Percentiles rank a stretch among this genome's conserved stretches.
phyloP scores from a whole-genome alignment of 2,888 invertebrate species.

The Clunio marinus region DNA sequence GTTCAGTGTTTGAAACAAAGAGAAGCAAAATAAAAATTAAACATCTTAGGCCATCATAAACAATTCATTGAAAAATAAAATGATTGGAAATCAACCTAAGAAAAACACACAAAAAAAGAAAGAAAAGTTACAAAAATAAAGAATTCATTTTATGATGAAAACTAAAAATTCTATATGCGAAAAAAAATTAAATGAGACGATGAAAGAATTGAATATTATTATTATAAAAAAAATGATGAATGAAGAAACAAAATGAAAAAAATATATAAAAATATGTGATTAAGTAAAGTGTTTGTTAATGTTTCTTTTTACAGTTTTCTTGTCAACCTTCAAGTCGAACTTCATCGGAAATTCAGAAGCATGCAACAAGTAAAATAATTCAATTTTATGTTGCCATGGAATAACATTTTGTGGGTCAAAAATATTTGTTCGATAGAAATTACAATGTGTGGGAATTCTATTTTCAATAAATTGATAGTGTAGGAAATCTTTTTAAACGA shows the following conservation, averaged over 20 bases:
- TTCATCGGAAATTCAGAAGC: no score
- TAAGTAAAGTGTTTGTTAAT: neutral
- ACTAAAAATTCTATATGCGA: constrained; percentile 2
- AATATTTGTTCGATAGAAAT: neutral
- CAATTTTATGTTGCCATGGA: neutral
- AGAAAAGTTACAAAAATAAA: neutral
- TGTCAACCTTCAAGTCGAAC: no score
- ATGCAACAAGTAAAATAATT: neutral
- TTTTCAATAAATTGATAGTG: no score
- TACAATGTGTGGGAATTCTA: neutral
- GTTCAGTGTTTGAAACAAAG: neutral
- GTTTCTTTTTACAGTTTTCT: neutral
- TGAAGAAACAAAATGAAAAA: neutral
- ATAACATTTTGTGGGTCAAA: neutral
- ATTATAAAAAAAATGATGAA: neutral
- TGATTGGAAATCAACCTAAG: constrained; percentile 10
- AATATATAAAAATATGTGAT: constrained; percentile 24
- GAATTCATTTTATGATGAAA: neutral
- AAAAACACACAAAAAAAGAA: neutral
- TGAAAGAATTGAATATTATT: neutral
- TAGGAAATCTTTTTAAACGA: no score
- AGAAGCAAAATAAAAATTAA: neutral
- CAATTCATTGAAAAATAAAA: neutral
- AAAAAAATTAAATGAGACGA: constrained; percentile 9
- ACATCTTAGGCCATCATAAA: no score